Conservation (phyloP, 2,113 vertebrate species). For the Eurypyga helias region DNA sequence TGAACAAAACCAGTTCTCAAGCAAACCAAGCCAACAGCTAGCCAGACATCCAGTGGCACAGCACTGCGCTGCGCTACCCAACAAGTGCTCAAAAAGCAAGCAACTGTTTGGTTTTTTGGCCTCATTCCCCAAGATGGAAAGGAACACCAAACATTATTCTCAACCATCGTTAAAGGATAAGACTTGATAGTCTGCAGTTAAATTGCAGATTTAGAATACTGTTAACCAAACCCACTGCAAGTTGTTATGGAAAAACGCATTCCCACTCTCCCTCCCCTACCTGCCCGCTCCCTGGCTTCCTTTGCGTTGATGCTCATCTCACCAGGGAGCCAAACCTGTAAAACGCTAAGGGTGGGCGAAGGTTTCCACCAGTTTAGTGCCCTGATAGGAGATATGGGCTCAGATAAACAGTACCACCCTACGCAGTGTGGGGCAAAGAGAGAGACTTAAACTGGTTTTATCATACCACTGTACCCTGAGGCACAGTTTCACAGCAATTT, state of each 20-base stretch:
- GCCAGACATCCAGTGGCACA: not conserved
- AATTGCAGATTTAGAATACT: not conserved
- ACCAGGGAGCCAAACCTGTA: not conserved
- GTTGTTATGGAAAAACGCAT: not conserved
- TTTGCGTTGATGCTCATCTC: not conserved
- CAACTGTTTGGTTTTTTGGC: not conserved
- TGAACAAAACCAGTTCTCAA: not conserved
- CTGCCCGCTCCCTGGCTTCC: fast-evolving
- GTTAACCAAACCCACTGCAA: not conserved
- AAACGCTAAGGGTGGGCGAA: not conserved
- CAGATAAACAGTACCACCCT: not conserved
- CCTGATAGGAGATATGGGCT: not conserved
- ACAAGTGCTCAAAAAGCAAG: not conserved
- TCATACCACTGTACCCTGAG: not conserved
- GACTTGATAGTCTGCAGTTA: not conserved
- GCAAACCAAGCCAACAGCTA: not conserved
- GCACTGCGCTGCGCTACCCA: not conserved
- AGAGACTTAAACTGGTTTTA: not conserved
- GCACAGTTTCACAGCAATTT: not conserved
- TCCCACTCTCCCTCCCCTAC: not conserved
- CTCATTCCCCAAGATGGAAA: not conserved
- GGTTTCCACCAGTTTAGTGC: not conserved
- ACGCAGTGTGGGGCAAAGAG: not conserved
- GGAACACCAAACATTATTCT: not conserved
- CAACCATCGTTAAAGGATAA: not conserved